A percentile compares a stretch with the other conserved stretches of the same genome.
phyloP scores from a whole-genome alignment of 2,113 vertebrate species.

The Phylloscopus whistleri region DNA sequence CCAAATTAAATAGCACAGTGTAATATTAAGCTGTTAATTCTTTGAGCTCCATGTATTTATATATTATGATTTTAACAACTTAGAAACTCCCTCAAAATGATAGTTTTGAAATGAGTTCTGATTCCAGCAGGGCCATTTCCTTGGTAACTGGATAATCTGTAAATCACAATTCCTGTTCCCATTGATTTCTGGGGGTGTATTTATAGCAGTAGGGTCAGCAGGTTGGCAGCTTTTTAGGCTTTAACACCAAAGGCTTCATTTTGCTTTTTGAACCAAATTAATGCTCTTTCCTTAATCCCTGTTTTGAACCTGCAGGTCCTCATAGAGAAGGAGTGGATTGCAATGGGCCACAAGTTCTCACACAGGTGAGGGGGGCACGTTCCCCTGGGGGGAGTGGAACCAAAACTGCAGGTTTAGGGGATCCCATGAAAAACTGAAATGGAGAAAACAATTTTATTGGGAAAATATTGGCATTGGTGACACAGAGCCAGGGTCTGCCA shows the following conservation, averaged over 20 bases:
- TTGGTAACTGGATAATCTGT: not conserved
- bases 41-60: not conserved
- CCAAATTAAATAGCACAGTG: not conserved
- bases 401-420: not conserved
- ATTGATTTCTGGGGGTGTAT: not conserved
- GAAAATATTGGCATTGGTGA: not conserved
- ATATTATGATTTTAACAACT: not conserved
- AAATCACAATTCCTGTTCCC: not conserved
- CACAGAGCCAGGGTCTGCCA: not conserved
- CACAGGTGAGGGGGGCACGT: constrained; percentile 67
- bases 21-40: not conserved
- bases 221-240: not conserved
- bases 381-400: not conserved
- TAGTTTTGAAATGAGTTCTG: not conserved
- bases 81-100: not conserved
- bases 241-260: not conserved
- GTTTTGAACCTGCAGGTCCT: constrained; percentile 67
- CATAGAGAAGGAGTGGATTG: constrained; percentile 82
- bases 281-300: not conserved
- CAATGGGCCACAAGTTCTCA: constrained; percentile 81
- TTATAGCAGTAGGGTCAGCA: not conserved
- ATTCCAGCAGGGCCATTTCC: not conserved
- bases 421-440: not conserved
- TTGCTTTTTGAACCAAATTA: not conserved
- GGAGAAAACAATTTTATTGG: not conserved